Evolutionary conservation across 2,888 invertebrate genomes (phyloP), one percentile per base, ranked within the genome.

Genomic region (Drosophila melanosoma): DNA sequence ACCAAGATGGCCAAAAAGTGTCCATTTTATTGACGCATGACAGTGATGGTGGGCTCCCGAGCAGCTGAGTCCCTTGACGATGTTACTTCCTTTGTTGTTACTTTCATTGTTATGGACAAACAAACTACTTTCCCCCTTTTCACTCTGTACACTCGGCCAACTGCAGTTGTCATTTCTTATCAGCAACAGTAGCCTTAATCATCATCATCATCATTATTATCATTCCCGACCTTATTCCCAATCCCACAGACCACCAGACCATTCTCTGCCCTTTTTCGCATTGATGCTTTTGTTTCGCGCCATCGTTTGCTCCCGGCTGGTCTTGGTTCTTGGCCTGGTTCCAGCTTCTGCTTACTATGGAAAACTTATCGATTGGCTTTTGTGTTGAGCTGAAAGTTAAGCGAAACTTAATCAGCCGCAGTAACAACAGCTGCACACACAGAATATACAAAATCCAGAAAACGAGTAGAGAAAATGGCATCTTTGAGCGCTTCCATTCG

Each of bases 321-420:
- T 45, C 26, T 63, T 58, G 33, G 29, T 45, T 33, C 42, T 11
- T 32, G 57, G 23, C 38, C 38, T 36, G 33, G 15, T 20, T 35
- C n/a, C 26, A 26, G 26, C 40, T 48, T 45, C 48, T 40, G 49
- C 51, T 26, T 48, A 40, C 71, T n/a, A 12, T 60, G 62, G 23
- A 59, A 74, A 81, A 78, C 63, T 69, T 71, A 82, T 82, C 79
- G 80, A 82, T 80, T 82, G 70, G 62, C 58, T 42, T 66, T 82
- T 70, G 61, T 74, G 67, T 49, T 38, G n/a, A 57, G 56, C 62
- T 53, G 49, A 66, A 71, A 75, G 62, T 79, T 77, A 73, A 64
- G 78, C 73, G 64, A 82, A 85, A 80, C 86, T 87, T 88, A 83
- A 88, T 89, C 85, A 88, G 78, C 69, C 70, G 61, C 74, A 78